Evolutionary conservation across 1,140 invertebrate genomes (phyloP), one percentile per base, ranked within the genome.

Genomic region (Philopotamus ludificatus): DNA sequence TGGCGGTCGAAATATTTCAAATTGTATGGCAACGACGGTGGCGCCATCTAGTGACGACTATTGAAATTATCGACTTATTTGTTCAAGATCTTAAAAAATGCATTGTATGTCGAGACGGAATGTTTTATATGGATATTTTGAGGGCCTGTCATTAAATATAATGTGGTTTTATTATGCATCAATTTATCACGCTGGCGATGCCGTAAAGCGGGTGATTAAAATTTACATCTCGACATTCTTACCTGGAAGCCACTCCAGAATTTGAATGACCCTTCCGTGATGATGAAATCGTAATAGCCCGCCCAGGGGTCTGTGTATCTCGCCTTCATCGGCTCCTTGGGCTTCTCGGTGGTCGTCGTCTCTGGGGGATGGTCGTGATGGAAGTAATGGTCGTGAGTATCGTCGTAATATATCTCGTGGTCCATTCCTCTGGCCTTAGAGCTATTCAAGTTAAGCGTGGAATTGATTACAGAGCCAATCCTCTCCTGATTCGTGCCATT

Each of bases 161-260:
- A n/a, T n/a, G n/a, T n/a, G n/a, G n/a, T n/a, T n/a, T n/a, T n/a
- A n/a, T n/a, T n/a, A n/a, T n/a, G n/a, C n/a, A n/a, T n/a, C n/a
- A n/a, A n/a, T n/a, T n/a, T n/a, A n/a, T n/a, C n/a, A n/a, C n/a
- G n/a, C n/a, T n/a, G n/a, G n/a, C n/a, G n/a, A n/a, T n/a, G n/a
- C n/a, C n/a, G n/a, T n/a, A n/a, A n/a, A n/a, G n/a, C n/a, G n/a
- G n/a, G n/a, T n/a, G n/a, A n/a, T n/a, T n/a, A n/a, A n/a, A n/a
- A n/a, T n/a, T n/a, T n/a, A n/a, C n/a, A n/a, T n/a, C n/a, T n/a
- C n/a, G n/a, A n/a, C n/a, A n/a, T n/a, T 34, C 42, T 74, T 77
- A 90, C 89, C 81, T 91, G 89, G 77, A 92, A 92, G 8, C 83
- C 88, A 10, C 89, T 89, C 90, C 90, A 93, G 72, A 93, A 92